A percentile compares a stretch with the other conserved stretches of the same genome.
phyloP scores from a whole-genome alignment of 2,888 invertebrate species.

The Zeuzera pyrina region DNA sequence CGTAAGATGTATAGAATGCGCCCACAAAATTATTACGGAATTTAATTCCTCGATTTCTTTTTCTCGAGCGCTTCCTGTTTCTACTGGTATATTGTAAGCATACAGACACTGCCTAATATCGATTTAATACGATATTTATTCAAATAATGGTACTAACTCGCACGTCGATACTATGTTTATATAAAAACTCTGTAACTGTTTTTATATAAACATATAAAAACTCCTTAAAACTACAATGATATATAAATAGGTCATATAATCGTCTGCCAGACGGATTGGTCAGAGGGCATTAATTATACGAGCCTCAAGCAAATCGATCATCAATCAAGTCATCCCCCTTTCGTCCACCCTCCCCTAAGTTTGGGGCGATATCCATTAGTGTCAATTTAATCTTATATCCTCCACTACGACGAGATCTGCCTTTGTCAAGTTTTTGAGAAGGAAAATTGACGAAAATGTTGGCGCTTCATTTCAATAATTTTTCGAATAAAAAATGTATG shows the following conservation, averaged over 20 bases:
- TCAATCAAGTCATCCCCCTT: slow-evolving; percentile 39
- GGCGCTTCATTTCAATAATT: slow-evolving; percentile 5
- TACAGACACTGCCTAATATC: no score
- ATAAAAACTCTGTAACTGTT: no score
- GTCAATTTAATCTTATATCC: slow-evolving; percentile 37
- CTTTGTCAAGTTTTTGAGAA: slow-evolving; percentile 4
- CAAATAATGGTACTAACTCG: no score
- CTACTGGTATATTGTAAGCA: no score
- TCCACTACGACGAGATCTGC: slow-evolving; percentile 10
- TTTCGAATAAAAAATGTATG: no score
- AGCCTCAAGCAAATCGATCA: slow-evolving; percentile 37
- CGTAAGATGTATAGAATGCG: slow-evolving; percentile 15
- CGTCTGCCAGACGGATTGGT: slow-evolving; percentile 31
- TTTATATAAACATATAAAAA: no score
- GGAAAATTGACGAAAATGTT: slow-evolving; percentile 7
- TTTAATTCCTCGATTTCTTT: slow-evolving; percentile 16
- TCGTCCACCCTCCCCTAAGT: slow-evolving; percentile 11
- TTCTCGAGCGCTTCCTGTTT: no score
- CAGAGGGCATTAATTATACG: slow-evolving; percentile 53
- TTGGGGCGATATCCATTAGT: slow-evolving; percentile 33
- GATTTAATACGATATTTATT: no score
- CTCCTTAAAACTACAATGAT: no score
- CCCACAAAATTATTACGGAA: slow-evolving; percentile 17
- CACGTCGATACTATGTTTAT: no score
- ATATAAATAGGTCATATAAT: slow-evolving; percentile 29